Conservation (phyloP, 2,113 vertebrate genomes). For the Sisor rabdophorus region DNA sequence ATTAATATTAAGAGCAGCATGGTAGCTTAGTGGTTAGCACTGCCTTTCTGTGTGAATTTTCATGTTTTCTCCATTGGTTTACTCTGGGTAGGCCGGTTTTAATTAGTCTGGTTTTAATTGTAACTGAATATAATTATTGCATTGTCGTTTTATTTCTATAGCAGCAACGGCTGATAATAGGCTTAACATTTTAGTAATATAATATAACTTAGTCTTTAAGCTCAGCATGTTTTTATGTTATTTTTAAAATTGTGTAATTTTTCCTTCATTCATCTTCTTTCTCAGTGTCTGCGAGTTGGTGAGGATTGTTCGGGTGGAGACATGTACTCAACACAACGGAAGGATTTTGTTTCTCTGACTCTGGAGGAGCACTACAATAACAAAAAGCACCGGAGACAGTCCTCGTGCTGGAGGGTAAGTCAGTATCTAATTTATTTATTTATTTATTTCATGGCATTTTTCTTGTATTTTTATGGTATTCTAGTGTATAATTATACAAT, state of each 20-base stretch:
- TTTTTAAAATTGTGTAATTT: neutral
- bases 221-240: neutral
- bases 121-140: constrained; percentile 1
- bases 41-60: too few species aligned
- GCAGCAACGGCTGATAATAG: neutral
- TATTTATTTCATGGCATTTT: too few species aligned
- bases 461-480: too few species aligned
- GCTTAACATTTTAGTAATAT: constrained; percentile 5
- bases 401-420: constrained; percentile 91
- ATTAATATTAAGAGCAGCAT: too few species aligned
- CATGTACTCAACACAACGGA: constrained; percentile 76
- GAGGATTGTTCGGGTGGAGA: constrained; percentile 40
- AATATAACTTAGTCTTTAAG: neutral
- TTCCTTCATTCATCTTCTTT: neutral
- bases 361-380: constrained; percentile 80
- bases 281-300: constrained; percentile 51
- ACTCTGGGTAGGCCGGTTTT: too few species aligned
- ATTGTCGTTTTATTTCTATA: constrained; percentile 1
- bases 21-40: too few species aligned
- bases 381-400: constrained; percentile 80
- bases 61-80: too few species aligned
- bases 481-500: too few species aligned
- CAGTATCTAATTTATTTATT: too few species aligned
- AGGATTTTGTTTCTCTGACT: constrained; percentile 88
- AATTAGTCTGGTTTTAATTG: constrained; percentile 4